Base-by-base conservation (phyloP, 64 coral and sea anemone species). In the Acropora tenuis region DNA sequence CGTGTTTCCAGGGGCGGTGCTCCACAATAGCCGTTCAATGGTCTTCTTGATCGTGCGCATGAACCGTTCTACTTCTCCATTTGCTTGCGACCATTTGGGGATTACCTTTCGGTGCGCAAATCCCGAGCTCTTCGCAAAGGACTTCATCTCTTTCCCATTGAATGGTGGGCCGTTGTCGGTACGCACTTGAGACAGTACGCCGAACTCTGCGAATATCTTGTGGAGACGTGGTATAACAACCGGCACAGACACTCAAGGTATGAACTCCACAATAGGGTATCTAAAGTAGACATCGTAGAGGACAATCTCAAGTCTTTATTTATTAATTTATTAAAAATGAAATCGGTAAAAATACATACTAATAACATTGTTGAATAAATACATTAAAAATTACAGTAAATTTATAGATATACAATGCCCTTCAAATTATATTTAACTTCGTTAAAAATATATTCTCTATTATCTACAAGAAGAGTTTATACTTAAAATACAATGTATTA, bases 131-230 rank as follows among this genome's bases (percentile, higher is more conserved):
- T 55, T 55, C 52, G 52, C 52, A 0, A 55, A 55, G 52, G 52
- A 55, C 52, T 65, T 44, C 12, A 93, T 72, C 19, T 88, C 77
- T 69, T 78, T 81, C 43, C 92, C 48, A 47, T 93, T 93, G 81
- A 93, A 93, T 80, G 86, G 69, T 6, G 68, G 86, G 12, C 92
- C 77, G 65, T 93, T 93, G 77, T 93, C 92, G 17, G 75, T 78
- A 43, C 83, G 73, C 71, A 93, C 10, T 60, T 43, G 43, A 13
- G 87, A 53, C 10, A 86, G 87, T 45, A 89, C 67, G 55, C 87
- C 59, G 52, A 80, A 89, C 67, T 82, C 77, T 81, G 92, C 20
- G 50, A 88, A 89, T 15, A 88, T 89, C 68, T 93, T 89, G 78
- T 94, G 72, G 57, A 94, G 79, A 48, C 42, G 79, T 20, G 59